These are phyloP conservation scores for Heterotilapia buettikoferi DNA, from an alignment of 2,113 vertebrate genomes.

Conservation along the genomic window DNA sequence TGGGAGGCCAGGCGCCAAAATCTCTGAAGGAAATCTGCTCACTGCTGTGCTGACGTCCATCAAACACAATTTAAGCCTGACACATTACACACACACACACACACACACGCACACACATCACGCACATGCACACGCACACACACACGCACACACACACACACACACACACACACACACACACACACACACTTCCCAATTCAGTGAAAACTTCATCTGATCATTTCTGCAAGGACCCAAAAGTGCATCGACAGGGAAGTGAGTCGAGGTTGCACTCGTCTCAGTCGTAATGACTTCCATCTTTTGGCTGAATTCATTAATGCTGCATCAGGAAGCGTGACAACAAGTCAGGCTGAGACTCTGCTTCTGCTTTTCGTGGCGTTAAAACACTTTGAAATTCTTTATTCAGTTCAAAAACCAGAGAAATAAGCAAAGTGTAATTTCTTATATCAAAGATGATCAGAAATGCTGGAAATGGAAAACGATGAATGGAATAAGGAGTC, in stretches of 20 bases:
- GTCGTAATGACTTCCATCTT: background rate
- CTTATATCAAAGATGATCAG: background rate
- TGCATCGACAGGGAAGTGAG: background rate
- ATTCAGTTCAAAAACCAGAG: background rate
- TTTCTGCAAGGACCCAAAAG: accelerated
- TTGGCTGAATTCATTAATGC: background rate
- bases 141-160: accelerated
- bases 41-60: background rate
- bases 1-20: background rate
- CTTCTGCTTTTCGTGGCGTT: background rate
- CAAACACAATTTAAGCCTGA: background rate
- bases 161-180: accelerated
- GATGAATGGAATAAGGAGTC: accelerated
- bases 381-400: background rate
- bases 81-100: background rate
- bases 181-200: background rate
- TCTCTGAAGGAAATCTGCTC: background rate
- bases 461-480: background rate
- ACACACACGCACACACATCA: accelerated
- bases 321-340: background rate
- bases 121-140: accelerated
- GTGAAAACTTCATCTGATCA: background rate
- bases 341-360: background rate
- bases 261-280: background rate
- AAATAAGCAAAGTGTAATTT: accelerated